A percentile compares a stretch with the other conserved stretches of the same genome.
These are phyloP conservation scores for Quiscalus mexicanus DNA, from an alignment of 2,113 vertebrate species.

Conservation along the genomic window DNA sequence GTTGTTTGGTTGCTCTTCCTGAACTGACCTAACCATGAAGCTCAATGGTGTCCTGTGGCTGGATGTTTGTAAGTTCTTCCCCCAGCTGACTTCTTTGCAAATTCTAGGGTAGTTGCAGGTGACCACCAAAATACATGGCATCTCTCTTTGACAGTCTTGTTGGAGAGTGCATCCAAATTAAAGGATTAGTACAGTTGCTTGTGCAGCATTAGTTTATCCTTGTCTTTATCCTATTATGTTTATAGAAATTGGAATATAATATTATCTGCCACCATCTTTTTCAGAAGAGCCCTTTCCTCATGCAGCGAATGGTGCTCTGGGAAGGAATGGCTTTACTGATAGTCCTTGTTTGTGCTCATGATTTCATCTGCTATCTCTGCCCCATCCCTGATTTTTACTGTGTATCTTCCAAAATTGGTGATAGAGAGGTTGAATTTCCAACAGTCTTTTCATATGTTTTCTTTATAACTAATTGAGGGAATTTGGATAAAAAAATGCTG, in stretches of 20 bases:
- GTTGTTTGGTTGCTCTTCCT: neutral
- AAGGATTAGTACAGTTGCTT: neutral
- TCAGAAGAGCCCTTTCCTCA: neutral
- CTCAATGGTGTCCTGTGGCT: neutral
- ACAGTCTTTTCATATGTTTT: neutral
- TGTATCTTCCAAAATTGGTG: neutral
- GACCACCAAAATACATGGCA: neutral
- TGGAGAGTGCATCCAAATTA: neutral
- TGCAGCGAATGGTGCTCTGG: neutral
- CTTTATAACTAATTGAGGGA: neutral
- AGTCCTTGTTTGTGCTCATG: neutral
- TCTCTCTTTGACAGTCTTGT: fast-evolving
- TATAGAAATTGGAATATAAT: neutral
- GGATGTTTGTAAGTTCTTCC: neutral
- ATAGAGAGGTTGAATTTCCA: neutral
- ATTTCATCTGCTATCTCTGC: neutral
- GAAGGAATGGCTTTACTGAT: neutral
- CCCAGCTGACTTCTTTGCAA: neutral
- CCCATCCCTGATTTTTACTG: neutral
- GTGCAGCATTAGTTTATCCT: neutral
- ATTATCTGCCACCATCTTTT: neutral
- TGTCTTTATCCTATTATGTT: neutral
- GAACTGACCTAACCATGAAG: neutral
- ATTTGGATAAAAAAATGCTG: neutral
- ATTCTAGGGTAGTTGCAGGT: neutral